Base-by-base conservation (phyloP, 2,113 vertebrate species). In the Corythoichthys haematopterus region DNA sequence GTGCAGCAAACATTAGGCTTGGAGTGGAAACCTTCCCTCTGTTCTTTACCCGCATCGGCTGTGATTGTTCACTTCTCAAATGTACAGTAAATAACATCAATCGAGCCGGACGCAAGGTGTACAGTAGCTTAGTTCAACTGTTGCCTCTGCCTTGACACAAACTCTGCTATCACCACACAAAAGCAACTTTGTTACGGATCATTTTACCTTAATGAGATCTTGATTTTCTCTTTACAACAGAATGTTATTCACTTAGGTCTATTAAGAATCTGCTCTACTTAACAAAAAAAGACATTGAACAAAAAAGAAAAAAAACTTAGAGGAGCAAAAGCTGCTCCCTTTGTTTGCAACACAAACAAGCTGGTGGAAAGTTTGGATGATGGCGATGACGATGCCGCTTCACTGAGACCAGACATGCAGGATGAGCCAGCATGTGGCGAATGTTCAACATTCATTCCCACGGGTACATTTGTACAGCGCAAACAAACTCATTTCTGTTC, bases 331-430 rank as follows among this genome's bases (percentile, higher is more conserved):
- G 16, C 16, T n/a, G 15, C 1, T 33, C 52, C 2, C 52, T 55
- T 53, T 55, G 52, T 55, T 55, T 55, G 20, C 20, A 55, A 55
- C 20, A 55, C 52, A 55, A 55, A 55, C 52, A 33, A 11, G 16
- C 10, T 33, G 20, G 10, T 28, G 52, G 52, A 55, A 55, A 55
- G 28, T 55, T 33, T 55, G 3, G 52, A 55, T 53, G 52, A 53
- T 33, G 20, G 12, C 8, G 15, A 52, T 12, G 45, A 46, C 45
- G 4, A 46, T 46, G 52, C 20, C 20, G 28, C 20, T 55, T 55
- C 52, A 33, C 52, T 55, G 52, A 55, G 20, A 55, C 20, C 52
- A 55, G 52, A 20, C 52, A 55, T 55, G 52, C 52, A 55, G 52
- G 52, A 55, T 55, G 52, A 55, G 20, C 55, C 55, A 57, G 55